Base-by-base conservation (phyloP, 2,113 vertebrate genomes). In the Silurus asotus region DNA sequence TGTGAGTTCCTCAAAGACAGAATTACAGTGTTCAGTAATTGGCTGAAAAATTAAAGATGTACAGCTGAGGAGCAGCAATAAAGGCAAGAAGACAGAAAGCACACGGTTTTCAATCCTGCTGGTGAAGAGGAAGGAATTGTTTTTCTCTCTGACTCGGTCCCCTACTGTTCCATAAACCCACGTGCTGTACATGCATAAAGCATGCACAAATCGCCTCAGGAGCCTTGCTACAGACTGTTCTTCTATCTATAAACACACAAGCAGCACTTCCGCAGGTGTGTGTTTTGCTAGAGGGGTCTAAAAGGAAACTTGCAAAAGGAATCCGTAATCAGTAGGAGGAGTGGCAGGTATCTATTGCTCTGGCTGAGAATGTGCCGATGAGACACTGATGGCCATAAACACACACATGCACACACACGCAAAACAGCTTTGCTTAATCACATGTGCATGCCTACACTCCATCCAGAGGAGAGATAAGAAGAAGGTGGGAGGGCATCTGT, bases 321-420 rank as follows among this genome's bases (percentile, higher is more conserved):
- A 82, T 88, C 74, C 48, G 7, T 70, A 87, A 79, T 80, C 65
- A 85, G 37, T 37, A 37, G 49, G 25, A 56, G 69, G 87, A 83
- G 82, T 83, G 89, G 83, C 88, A 90, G 87, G 89, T 92, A 93
- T 93, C 92, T 94, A 92, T 93, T 93, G 93, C 92, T 91, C 89
- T 89, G 86, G 86, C 90, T 90, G 86, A 89, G 90, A 90, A 88
- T 58, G 19, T 78, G 23, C 76, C 82, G 65, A 86, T 70, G 85
- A 87, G 25, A 85, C 69, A 85, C 81, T 28, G 79, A 75, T 83
- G 61, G 88, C 7, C 56, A 87, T 49, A 74, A 67, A 45, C 84
- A 74, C 62, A 76, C 45, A 88, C 25, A 88, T 51, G 82, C 25
- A 82, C 69, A 81, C 80, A 76, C 53, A 81, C 28, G 64, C 48